These are phyloP conservation scores for Eupithecia dodoneata DNA, from an alignment of 2,888 invertebrate species.

Conservation along the genomic window DNA sequence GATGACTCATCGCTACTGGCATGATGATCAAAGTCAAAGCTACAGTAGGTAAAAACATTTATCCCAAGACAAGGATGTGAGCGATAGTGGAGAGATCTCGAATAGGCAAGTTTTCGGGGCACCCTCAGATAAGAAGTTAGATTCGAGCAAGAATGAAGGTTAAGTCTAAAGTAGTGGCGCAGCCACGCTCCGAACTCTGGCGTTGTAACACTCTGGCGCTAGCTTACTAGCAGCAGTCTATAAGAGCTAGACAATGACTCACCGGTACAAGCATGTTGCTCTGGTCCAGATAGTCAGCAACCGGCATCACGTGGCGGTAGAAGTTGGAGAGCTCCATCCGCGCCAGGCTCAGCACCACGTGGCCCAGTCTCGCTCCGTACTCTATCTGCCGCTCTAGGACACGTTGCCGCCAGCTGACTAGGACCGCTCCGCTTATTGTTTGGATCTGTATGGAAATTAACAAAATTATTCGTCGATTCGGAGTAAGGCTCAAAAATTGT, in stretches of 20 bases:
- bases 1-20: too few relatives aligned
- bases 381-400: constrained; percentile 95
- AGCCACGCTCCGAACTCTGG: too few relatives aligned
- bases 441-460: constrained; percentile 86
- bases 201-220: too few relatives aligned
- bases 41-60: too few relatives aligned
- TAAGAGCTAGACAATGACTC: constrained; percentile 47
- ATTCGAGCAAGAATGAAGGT: too few relatives aligned
- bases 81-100: too few relatives aligned
- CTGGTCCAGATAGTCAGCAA: constrained; percentile 95
- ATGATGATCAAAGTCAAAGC: too few relatives aligned
- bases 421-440: constrained; percentile 92
- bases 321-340: constrained; percentile 95
- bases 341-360: constrained; percentile 91
- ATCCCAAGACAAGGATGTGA: too few relatives aligned
- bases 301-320: constrained; percentile 94
- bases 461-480: not conserved
- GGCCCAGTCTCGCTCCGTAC: constrained; percentile 94
- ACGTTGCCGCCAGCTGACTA: constrained; percentile 94
- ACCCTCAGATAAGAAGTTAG: too few relatives aligned
- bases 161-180: too few relatives aligned
- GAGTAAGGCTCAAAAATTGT: not conserved
- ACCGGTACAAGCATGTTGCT: constrained; percentile 87
- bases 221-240: not conserved
- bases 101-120: too few relatives aligned